Percentiles rank a stretch among this genome's conserved stretches.
Conservation (phyloP, 2,113 vertebrate species). For the Steatornis caripensis region DNA sequence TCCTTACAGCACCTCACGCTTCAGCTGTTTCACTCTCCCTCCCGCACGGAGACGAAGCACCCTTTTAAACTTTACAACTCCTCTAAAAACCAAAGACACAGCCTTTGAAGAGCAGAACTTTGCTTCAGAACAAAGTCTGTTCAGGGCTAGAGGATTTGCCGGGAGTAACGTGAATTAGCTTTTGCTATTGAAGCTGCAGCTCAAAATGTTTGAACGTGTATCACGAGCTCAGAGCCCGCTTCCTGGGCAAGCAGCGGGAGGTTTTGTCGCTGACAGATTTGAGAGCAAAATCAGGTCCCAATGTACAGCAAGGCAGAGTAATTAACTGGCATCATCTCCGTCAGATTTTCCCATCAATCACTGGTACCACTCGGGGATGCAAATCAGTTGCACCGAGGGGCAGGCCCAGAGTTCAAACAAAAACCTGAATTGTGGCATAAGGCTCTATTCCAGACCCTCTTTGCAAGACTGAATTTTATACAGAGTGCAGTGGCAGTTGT, state of each 20-base stretch:
- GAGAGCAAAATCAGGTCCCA: conserved; percentile 7
- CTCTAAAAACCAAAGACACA: conserved; percentile 2
- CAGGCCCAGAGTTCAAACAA: conserved; percentile 29
- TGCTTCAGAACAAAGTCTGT: conserved; percentile 23
- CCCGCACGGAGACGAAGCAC: neutral
- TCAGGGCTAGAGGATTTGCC: neutral
- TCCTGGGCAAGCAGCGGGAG: fast-evolving
- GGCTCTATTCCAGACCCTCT: conserved; percentile 29
- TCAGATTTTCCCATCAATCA: conserved; percentile 39
- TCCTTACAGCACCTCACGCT: neutral
- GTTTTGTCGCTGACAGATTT: neutral
- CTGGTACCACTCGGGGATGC: neutral
- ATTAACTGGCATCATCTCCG: conserved; percentile 25
- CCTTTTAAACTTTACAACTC: conserved; percentile 25
- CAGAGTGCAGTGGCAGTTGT: neutral
- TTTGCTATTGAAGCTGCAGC: conserved; percentile 15
- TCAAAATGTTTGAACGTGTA: neutral
- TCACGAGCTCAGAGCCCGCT: neutral
- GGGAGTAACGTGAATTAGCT: neutral
- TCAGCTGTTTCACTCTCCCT: conserved; percentile 18
- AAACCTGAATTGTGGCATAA: conserved; percentile 29
- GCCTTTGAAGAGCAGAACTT: conserved; percentile 27
- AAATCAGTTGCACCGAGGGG: conserved; percentile 11
- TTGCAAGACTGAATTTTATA: conserved; percentile 4
- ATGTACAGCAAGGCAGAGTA: neutral